Evolutionary conservation across 2,888 invertebrate genomes (phyloP), one percentile per base, ranked within the genome.

Genomic region (Lepas anatifera): DNA sequence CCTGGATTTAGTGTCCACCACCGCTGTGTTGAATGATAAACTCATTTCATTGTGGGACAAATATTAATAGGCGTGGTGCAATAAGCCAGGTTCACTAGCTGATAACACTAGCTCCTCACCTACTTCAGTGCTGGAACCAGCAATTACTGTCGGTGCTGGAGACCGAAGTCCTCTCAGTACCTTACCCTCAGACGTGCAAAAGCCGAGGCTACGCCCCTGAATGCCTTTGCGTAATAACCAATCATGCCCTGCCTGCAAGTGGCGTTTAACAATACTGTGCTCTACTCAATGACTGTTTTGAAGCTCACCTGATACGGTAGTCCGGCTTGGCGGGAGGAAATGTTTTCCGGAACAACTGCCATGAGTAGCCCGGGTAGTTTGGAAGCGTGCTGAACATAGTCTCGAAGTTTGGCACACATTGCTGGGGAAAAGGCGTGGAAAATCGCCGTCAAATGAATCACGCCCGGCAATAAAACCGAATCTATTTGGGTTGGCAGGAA

Each of bases 401-500:
- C 58, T 58, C 58, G 58, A 35, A 58, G 58, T 58, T 58, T 8
- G 58, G 58, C 35, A 58, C 58, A n/a, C 58, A 58, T 58, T 58
- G 32, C 58, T 58, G 58, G n/a, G n/a, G 2, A 6, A 50, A n/a
- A 4, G 10, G 18, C 13, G n/a, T n/a, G n/a, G n/a, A n/a, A n/a
- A n/a, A n/a, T n/a, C n/a, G n/a, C n/a, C n/a, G n/a, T n/a, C n/a
- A n/a, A n/a, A n/a, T n/a, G n/a, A n/a, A n/a, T n/a, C n/a, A n/a
- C n/a, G n/a, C n/a, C n/a, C n/a, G n/a, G n/a, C n/a, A n/a, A n/a
- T n/a, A n/a, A n/a, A n/a, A n/a, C n/a, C n/a, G n/a, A n/a, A n/a
- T n/a, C n/a, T n/a, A n/a, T n/a, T n/a, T n/a, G n/a, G n/a, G n/a
- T n/a, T n/a, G n/a, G n/a, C n/a, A n/a, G n/a, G n/a, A n/a, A n/a